phyloP scores from a whole-genome alignment of 2,888 invertebrate genomes.

The Caenorhabditis sulstoni region DNA sequence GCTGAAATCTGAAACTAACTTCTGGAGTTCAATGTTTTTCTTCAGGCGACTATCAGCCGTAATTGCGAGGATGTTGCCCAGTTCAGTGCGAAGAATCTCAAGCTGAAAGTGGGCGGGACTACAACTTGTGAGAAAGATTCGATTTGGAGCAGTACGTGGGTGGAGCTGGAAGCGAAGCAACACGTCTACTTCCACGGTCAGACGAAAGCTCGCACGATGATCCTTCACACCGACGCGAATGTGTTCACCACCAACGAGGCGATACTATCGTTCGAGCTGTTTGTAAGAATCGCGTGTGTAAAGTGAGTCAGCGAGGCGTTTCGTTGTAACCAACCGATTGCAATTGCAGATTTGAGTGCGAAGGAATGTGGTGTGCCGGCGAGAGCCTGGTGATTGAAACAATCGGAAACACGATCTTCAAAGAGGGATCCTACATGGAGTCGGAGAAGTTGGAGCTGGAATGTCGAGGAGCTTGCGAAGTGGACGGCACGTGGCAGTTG shows the following conservation, averaged over 20 bases:
- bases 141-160: conserved; percentile 66
- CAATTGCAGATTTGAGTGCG: conserved; percentile 57
- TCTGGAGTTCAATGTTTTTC: too few relatives aligned
- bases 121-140: conserved; percentile 66
- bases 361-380: conserved; percentile 70
- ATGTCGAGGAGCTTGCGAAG: conserved; percentile 28
- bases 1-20: too few relatives aligned
- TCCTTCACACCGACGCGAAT: conserved; percentile 41
- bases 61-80: conserved; percentile 71
- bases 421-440: conserved; percentile 65
- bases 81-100: conserved; percentile 61
- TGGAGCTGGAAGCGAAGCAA: conserved; percentile 65
- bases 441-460: conserved; percentile 65
- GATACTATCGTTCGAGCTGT: conserved; percentile 57
- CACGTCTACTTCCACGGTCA: conserved; percentile 59
- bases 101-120: conserved; percentile 57
- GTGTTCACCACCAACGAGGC: conserved; percentile 47
- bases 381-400: conserved; percentile 60
- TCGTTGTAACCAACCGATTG: too few relatives aligned
- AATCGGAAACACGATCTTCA: conserved; percentile 38
- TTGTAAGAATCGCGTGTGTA: conserved; percentile 57
- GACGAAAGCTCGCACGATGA: conserved; percentile 54
- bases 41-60: conserved; percentile 51
- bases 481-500: conserved; percentile 68
- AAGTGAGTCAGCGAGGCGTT: conserved; percentile 29